Conservation (phyloP, 2,888 invertebrate species). For the Zaprionus obscuricornis region DNA sequence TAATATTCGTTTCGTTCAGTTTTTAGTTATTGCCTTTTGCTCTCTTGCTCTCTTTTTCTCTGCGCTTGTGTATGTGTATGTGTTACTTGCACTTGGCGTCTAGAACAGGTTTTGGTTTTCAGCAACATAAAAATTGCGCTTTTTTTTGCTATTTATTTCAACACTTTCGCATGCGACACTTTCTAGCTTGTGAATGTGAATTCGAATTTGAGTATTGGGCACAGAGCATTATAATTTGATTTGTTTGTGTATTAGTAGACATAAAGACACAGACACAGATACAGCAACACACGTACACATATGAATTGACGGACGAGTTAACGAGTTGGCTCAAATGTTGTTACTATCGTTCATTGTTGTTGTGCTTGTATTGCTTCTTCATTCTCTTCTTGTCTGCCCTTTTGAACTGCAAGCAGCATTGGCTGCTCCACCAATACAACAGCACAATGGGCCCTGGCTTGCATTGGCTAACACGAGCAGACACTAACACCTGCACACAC, state of each 20-base stretch:
- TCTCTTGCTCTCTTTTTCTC: constrained; percentile 45
- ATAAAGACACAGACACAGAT: constrained; percentile 16
- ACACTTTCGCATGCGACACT: constrained; percentile 78
- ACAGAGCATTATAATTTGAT: constrained; percentile 54
- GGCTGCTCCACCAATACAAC: constrained; percentile 53
- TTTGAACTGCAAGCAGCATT: constrained; percentile 74
- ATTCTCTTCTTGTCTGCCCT: constrained; percentile 53
- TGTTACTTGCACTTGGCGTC: constrained; percentile 65
- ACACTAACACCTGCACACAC: constrained; percentile 53
- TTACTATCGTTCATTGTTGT: constrained; percentile 28
- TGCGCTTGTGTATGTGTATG: constrained; percentile 20
- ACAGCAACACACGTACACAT: constrained; percentile 5
- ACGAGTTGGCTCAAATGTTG: constrained; percentile 59
- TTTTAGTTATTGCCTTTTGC: constrained; percentile 60
- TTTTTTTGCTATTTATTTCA: constrained; percentile 47
- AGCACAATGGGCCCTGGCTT: constrained; percentile 35
- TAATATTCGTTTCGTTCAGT: constrained; percentile 40
- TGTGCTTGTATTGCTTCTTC: constrained; percentile 34
- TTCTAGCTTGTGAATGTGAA: constrained; percentile 57
- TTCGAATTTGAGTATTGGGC: constrained; percentile 64
- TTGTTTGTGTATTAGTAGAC: constrained; percentile 42
- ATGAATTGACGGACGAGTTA: no score
- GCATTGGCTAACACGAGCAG: constrained; percentile 62
- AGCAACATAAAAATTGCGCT: constrained; percentile 41
- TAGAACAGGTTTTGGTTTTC: constrained; percentile 70